phyloP scores from a whole-genome alignment of 2,113 vertebrate genomes.

The Nesogale talazaci region DNA sequence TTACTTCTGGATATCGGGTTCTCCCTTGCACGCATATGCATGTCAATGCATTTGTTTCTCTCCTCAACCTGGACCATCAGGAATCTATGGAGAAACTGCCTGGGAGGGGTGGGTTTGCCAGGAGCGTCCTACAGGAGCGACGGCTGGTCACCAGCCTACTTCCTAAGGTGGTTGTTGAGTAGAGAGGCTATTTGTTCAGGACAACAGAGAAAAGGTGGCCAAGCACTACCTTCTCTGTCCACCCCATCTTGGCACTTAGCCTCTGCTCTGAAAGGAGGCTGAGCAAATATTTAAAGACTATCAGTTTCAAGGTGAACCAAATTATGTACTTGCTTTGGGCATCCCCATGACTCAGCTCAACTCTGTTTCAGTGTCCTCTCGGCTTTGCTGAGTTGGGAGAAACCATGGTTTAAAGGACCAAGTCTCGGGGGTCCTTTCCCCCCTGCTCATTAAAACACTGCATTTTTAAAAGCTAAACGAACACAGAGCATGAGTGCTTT shows the following conservation, averaged over 20 bases:
- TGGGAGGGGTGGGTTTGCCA: too few species aligned
- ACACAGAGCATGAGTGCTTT: not conserved
- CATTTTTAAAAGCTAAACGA: not conserved
- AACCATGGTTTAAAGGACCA: not conserved
- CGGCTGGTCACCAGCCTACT: not conserved
- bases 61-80: too few species aligned
- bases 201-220: not conserved
- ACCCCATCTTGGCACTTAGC: not conserved
- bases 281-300: not conserved
- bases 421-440: too few species aligned
- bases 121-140: not conserved
- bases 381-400: not conserved
- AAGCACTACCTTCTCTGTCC: not conserved
- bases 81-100: not conserved
- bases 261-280: not conserved
- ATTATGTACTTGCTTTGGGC: not conserved
- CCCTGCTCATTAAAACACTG: not conserved
- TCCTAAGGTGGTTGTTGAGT: not conserved
- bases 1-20: too few species aligned
- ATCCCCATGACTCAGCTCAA: not conserved
- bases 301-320: not conserved
- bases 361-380: not conserved
- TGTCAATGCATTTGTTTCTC: too few species aligned
- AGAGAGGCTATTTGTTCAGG: not conserved
- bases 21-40: too few species aligned